phyloP scores from a whole-genome alignment of 2,113 vertebrate species.

The Sander lucioperca region DNA sequence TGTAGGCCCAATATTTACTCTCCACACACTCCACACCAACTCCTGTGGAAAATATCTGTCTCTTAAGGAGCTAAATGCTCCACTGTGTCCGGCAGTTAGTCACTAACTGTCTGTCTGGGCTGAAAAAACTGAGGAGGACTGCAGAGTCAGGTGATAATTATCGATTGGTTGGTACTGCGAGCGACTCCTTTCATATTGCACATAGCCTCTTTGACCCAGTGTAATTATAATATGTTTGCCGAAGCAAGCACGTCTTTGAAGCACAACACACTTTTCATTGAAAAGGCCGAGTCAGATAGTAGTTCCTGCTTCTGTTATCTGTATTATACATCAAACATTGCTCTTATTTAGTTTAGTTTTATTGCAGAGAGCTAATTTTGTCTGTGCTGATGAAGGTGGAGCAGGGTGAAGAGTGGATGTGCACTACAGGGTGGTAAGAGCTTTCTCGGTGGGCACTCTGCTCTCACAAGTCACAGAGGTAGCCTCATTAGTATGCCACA shows the following conservation, averaged over 20 bases:
- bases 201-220: background rate
- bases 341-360: constrained; percentile 31
- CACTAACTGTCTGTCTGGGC: background rate
- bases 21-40: background rate
- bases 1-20: background rate
- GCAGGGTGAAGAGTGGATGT: constrained; percentile 56
- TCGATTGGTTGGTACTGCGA: background rate
- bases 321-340: constrained; percentile 29
- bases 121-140: background rate
- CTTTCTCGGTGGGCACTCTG: constrained; percentile 64
- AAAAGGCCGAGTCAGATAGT: constrained; percentile 19
- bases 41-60: background rate
- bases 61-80: background rate
- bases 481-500: constrained; percentile 72
- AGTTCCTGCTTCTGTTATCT: constrained; percentile 27
- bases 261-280: constrained; percentile 21
- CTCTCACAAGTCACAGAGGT: constrained; percentile 46
- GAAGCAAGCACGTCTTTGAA: constrained; percentile 10
- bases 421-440: constrained; percentile 69
- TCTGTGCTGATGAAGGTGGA: constrained; percentile 38
- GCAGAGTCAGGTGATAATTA: background rate
- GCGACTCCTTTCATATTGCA: background rate
- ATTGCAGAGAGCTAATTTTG: constrained; percentile 32
- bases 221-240: background rate
- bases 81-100: background rate